Evolutionary conservation across 2,888 invertebrate species (phyloP).

Genomic region (Campopleginae sp.): DNA sequence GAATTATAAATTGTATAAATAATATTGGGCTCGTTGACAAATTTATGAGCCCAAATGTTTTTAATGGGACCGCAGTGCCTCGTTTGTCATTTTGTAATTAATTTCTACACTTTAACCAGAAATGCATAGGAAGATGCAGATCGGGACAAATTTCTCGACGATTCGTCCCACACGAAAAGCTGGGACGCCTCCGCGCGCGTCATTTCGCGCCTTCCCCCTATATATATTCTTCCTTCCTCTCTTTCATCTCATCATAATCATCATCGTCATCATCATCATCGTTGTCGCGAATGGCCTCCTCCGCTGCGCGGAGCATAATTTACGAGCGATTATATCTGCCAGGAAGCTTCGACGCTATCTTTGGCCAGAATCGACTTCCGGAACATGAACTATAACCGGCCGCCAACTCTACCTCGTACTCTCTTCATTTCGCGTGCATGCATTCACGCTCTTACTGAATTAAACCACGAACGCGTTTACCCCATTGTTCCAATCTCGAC

Average conservation of each 20-base stretch:
- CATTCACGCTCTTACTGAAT: slow-evolving; percentile 17
- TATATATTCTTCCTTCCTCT: slow-evolving; percentile 42
- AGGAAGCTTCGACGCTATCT: slow-evolving; percentile 70
- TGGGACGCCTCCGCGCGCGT: slow-evolving; percentile 62
- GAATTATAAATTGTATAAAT: too few species aligned
- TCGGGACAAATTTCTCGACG: slow-evolving; percentile 60
- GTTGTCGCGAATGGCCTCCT: slow-evolving; percentile 56
- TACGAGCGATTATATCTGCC: slow-evolving; percentile 63
- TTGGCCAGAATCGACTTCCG: slow-evolving; percentile 70
- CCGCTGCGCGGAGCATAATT: slow-evolving; percentile 57
- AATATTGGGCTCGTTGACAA: too few species aligned
- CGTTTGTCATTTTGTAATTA: background rate
- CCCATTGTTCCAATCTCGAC: background rate
- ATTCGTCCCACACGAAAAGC: slow-evolving; percentile 57
- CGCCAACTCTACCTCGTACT: slow-evolving; percentile 9
- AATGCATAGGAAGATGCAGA: slow-evolving; percentile 28
- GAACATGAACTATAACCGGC: slow-evolving; percentile 59
- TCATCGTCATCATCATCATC: slow-evolving; percentile 52
- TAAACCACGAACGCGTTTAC: slow-evolving; percentile 2
- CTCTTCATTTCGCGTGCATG: slow-evolving; percentile 4
- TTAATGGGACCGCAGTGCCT: background rate
- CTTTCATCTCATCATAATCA: slow-evolving; percentile 56
- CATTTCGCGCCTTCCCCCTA: slow-evolving; percentile 53
- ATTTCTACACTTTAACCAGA: background rate
- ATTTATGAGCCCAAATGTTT: background rate